Conservation (phyloP, 1,140 invertebrate genomes). For the Drosophila sproati region DNA sequence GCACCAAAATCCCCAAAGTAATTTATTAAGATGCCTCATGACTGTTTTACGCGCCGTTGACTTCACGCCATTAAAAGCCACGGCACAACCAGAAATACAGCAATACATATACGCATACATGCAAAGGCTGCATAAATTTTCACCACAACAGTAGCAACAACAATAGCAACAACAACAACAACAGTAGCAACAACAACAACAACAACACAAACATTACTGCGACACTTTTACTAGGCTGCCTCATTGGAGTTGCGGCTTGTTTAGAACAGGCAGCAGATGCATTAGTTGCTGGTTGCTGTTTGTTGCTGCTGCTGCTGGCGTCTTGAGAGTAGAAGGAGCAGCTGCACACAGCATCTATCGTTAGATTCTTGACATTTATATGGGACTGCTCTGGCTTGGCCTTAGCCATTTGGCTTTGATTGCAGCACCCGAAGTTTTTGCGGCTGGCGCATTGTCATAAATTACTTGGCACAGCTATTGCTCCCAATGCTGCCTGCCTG, state of each 20-base stretch:
- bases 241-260: constrained; percentile 62
- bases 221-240: constrained; percentile 46
- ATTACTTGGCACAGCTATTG: constrained; percentile 67
- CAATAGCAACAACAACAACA: constrained; percentile 14
- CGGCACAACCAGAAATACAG: constrained; percentile 57
- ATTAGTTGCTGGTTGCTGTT: constrained; percentile 4
- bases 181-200: constrained; percentile 28
- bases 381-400: constrained; percentile 69
- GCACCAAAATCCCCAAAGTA: constrained; percentile 83
- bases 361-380: constrained; percentile 77
- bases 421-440: constrained; percentile 75
- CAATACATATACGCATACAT: constrained; percentile 21
- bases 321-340: constrained; percentile 29
- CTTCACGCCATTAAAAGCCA: constrained; percentile 80
- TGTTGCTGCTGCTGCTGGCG: constrained; percentile 8
- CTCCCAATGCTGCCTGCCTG: constrained; percentile 1
- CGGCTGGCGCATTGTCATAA: constrained; percentile 77
- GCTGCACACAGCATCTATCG: constrained; percentile 65
- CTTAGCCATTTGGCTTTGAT: constrained; percentile 76
- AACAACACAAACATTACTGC: neutral
- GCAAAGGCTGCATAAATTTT: constrained; percentile 61
- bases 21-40: constrained; percentile 84
- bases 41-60: constrained; percentile 80
- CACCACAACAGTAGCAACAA: constrained; percentile 24
- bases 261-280: constrained; percentile 16